Conservation (phyloP, 2,888 invertebrate genomes). For the Carcina quercana region DNA sequence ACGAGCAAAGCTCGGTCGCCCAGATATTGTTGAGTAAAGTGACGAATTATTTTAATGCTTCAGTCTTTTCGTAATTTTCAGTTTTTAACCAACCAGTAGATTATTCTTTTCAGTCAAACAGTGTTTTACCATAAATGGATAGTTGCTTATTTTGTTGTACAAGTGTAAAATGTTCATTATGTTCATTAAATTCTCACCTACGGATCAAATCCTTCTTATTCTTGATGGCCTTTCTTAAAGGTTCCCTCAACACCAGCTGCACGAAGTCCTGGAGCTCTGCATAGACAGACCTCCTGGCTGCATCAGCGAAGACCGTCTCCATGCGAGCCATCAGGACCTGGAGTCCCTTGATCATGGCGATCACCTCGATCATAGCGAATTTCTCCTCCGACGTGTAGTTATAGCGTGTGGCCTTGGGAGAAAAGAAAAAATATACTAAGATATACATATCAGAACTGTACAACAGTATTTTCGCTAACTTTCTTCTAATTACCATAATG, state of each 20-base stretch:
- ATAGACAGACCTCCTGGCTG: slow-evolving; percentile 86
- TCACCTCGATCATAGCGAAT: slow-evolving; percentile 97
- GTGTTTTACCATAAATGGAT: too few relatives aligned
- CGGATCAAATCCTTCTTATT: slow-evolving; percentile 97
- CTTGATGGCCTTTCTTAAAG: slow-evolving; percentile 95
- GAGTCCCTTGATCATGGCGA: slow-evolving; percentile 99
- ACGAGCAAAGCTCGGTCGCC: too few relatives aligned
- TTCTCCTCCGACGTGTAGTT: slow-evolving; percentile 99
- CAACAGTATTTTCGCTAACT: too few relatives aligned
- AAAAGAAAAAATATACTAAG: too few relatives aligned
- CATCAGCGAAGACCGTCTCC: slow-evolving; percentile 86
- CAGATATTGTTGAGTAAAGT: too few relatives aligned
- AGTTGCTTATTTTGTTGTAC: too few relatives aligned
- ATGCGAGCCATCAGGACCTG: slow-evolving; percentile 97
- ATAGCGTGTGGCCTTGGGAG: slow-evolving; percentile 89
- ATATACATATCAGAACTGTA: too few relatives aligned
- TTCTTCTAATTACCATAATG: too few relatives aligned
- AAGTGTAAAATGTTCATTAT: too few relatives aligned
- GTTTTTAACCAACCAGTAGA: too few relatives aligned
- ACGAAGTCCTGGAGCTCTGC: slow-evolving; percentile 94
- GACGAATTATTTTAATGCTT: too few relatives aligned
- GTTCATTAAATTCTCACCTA: slow-evolving; percentile 16
- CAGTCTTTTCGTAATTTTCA: background rate
- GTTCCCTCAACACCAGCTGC: slow-evolving; percentile 90
- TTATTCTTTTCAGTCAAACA: too few relatives aligned